Conservation (phyloP, 2,113 vertebrate genomes). For the Noturus placidus region DNA sequence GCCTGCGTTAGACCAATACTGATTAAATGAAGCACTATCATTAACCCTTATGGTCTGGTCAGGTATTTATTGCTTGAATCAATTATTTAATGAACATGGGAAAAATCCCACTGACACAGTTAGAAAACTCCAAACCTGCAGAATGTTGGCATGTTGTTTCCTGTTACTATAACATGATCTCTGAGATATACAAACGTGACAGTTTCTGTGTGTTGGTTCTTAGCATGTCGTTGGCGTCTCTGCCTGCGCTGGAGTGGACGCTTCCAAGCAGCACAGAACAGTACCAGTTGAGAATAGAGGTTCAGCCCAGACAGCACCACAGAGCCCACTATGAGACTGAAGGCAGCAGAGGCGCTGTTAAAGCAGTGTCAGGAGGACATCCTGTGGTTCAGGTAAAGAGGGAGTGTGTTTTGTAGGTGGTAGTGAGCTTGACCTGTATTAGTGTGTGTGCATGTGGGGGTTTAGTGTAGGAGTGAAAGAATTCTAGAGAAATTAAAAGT, state of each 20-base stretch:
- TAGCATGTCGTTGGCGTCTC: slow-evolving; percentile 77
- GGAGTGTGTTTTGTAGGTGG: neutral
- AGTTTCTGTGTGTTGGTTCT: neutral
- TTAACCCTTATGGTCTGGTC: neutral
- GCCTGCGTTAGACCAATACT: neutral
- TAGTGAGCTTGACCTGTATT: neutral
- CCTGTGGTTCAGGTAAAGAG: slow-evolving; percentile 87
- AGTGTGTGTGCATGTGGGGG: neutral
- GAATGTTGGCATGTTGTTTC: neutral
- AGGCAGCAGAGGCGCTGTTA: slow-evolving; percentile 92
- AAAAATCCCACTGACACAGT: neutral
- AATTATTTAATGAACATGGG: neutral
- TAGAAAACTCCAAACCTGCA: neutral
- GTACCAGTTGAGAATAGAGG: slow-evolving; percentile 85
- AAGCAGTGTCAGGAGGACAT: slow-evolving; percentile 86
- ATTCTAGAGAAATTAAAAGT: neutral
- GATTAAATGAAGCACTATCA: neutral
- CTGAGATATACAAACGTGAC: neutral
- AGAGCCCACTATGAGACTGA: slow-evolving; percentile 97
- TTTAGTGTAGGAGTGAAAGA: neutral
- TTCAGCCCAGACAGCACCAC: slow-evolving; percentile 91
- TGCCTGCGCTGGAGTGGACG: slow-evolving; percentile 85
- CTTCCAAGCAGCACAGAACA: slow-evolving; percentile 78
- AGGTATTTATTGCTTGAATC: neutral
- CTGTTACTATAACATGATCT: neutral